Conservation (phyloP, 1,140 invertebrate species). For the Drosophila ercepeae region DNA sequence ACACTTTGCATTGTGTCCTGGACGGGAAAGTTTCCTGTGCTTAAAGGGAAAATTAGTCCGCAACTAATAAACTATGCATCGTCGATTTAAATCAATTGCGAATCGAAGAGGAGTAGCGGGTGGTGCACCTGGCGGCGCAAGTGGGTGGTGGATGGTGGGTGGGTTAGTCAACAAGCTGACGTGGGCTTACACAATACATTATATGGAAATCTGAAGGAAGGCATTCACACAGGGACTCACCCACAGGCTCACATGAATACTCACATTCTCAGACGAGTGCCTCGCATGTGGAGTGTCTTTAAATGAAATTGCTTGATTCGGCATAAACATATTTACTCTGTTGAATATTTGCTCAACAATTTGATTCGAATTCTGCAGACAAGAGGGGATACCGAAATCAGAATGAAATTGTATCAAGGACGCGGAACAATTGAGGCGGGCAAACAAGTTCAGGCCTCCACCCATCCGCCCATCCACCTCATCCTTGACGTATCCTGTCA, state of each 20-base stretch:
- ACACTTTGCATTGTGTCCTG: too few species aligned
- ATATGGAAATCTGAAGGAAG: conserved; percentile 47
- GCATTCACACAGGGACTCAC: conserved; percentile 15
- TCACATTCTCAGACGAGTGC: conserved; percentile 25
- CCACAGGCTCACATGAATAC: conserved; percentile 1
- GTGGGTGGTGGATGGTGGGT: not conserved
- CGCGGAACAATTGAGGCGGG: conserved; percentile 77
- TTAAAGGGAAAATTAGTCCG: conserved; percentile 29
- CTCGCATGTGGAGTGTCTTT: conserved; percentile 65
- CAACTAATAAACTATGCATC: conserved; percentile 61
- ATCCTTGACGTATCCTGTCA: conserved; percentile 6
- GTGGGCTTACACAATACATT: conserved; percentile 61
- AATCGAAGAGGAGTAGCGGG: conserved; percentile 7
- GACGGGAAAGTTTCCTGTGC: not conserved
- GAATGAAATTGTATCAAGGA: conserved; percentile 78
- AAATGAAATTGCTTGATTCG: conserved; percentile 82
- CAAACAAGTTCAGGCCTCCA: conserved; percentile 60
- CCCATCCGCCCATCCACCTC: not conserved
- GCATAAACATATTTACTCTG: conserved; percentile 82
- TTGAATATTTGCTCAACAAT: conserved; percentile 82
- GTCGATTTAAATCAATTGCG: conserved; percentile 49
- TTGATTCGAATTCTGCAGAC: conserved; percentile 64
- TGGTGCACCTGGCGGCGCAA: not conserved
- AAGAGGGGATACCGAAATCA: conserved; percentile 34
- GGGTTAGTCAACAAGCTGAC: conserved; percentile 46